Evolutionary conservation across 2,797 vertebrate genomes (phyloP).

Genomic region (Hippopotamyrus pictus): DNA sequence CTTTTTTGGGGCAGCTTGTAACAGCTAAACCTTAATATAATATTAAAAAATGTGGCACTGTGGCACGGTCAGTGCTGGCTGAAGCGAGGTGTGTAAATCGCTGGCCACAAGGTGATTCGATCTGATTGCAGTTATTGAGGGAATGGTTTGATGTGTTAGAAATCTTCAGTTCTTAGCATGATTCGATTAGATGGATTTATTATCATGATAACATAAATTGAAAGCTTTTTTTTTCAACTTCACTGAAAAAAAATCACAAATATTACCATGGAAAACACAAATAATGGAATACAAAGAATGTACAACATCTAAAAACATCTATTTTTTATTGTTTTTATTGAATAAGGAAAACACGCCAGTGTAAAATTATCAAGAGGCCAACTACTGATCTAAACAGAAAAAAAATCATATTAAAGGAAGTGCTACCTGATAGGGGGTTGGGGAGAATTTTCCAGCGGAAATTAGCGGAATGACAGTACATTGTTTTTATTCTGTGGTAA

Average conservation of each 20-base stretch:
- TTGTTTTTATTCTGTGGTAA: background rate
- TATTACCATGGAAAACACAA: background rate
- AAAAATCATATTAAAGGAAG: background rate
- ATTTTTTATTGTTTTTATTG: background rate
- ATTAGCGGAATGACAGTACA: background rate
- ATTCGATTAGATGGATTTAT: background rate
- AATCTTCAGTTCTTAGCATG: background rate
- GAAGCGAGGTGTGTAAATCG: background rate
- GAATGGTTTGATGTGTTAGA: background rate
- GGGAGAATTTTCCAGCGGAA: background rate
- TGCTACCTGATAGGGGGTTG: background rate
- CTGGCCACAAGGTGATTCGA: background rate
- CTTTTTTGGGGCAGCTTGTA: background rate
- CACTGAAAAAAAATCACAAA: background rate
- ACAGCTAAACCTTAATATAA: constrained; percentile 1
- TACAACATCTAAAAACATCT: background rate
- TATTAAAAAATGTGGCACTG: background rate
- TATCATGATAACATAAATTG: background rate
- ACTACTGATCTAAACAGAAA: background rate
- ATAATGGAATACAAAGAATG: background rate
- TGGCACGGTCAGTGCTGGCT: background rate
- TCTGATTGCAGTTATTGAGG: background rate
- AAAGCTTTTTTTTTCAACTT: background rate
- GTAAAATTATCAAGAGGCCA: background rate
- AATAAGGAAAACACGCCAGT: background rate